These are phyloP conservation scores for Chalcosyrphus nemorum DNA, from an alignment of 2,888 invertebrate genomes.

Conservation along the genomic window DNA sequence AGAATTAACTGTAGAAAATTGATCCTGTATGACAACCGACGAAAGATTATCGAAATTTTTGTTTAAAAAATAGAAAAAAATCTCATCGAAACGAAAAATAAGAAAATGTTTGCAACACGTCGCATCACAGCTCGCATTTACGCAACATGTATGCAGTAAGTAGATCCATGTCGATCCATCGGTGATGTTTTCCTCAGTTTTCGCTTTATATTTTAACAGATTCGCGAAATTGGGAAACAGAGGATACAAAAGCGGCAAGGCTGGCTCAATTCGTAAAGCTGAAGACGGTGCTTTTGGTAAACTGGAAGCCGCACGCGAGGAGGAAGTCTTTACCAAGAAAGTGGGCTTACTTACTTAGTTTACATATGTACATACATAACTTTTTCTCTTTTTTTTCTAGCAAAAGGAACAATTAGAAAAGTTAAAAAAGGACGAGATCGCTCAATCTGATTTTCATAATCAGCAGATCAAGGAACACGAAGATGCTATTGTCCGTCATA, in stretches of 20 bases:
- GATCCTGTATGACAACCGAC: too few species aligned
- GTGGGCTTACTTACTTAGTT: too few species aligned
- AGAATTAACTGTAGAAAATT: too few species aligned
- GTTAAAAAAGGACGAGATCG: slow-evolving; percentile 87
- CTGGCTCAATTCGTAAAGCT: slow-evolving; percentile 93
- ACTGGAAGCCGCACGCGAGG: slow-evolving; percentile 93
- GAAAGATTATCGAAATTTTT: too few species aligned
- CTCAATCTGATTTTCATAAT: slow-evolving; percentile 92
- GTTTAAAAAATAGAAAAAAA: not conserved
- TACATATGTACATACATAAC: too few species aligned
- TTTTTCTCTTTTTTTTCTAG: too few species aligned
- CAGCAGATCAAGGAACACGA: slow-evolving; percentile 94
- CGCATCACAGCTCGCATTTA: slow-evolving; percentile 77
- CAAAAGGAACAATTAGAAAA: slow-evolving; percentile 90
- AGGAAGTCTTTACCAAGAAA: slow-evolving; percentile 94
- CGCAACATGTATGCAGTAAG: slow-evolving; percentile 79
- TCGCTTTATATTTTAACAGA: slow-evolving; percentile 72
- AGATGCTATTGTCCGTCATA: slow-evolving; percentile 91
- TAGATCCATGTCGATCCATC: too few species aligned
- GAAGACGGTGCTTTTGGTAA: slow-evolving; percentile 96
- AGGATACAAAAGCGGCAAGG: slow-evolving; percentile 89
- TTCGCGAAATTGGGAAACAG: slow-evolving; percentile 86
- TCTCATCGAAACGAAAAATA: slow-evolving; percentile 21
- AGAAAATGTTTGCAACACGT: slow-evolving; percentile 79
- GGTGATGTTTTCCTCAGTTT: not conserved